Conservation (phyloP, 2,113 vertebrate species). For the Engystomops pustulosus region DNA sequence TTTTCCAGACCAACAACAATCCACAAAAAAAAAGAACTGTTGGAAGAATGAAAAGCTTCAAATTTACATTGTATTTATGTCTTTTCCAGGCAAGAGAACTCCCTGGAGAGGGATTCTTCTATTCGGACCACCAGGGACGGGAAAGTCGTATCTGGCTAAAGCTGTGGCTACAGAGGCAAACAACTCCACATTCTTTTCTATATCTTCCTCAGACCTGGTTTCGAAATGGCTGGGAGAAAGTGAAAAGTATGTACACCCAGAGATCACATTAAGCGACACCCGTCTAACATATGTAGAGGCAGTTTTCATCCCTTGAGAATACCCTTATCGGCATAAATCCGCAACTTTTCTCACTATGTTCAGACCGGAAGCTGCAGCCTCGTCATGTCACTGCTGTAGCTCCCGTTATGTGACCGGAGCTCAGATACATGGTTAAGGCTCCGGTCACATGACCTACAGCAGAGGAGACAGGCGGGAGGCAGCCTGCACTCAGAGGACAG, state of each 20-base stretch:
- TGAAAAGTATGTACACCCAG: conserved; percentile 89
- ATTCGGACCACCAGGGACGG: conserved; percentile 97
- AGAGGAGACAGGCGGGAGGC: no score
- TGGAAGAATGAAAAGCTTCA: not conserved
- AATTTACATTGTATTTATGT: not conserved
- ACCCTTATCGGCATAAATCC: no score
- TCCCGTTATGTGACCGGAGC: no score
- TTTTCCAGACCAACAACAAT: not conserved
- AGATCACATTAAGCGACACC: no score
- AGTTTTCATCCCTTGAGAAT: no score
- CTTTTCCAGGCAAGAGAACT: conserved; percentile 88
- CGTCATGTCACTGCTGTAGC: no score
- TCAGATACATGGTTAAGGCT: no score
- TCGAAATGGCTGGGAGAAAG: conserved; percentile 99
- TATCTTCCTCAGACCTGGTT: conserved; percentile 95
- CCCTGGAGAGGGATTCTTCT: conserved; percentile 96
- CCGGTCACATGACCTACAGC: no score
- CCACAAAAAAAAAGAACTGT: not conserved
- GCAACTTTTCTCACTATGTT: no score
- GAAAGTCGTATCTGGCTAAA: conserved; percentile 97
- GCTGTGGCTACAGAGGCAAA: conserved; percentile 98
- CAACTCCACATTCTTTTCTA: conserved; percentile 97
- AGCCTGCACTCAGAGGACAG: no score
- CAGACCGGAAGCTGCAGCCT: no score
- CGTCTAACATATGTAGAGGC: no score